phyloP scores from a whole-genome alignment of 1,140 invertebrate genomes.

The Vollenhovia emeryi region DNA sequence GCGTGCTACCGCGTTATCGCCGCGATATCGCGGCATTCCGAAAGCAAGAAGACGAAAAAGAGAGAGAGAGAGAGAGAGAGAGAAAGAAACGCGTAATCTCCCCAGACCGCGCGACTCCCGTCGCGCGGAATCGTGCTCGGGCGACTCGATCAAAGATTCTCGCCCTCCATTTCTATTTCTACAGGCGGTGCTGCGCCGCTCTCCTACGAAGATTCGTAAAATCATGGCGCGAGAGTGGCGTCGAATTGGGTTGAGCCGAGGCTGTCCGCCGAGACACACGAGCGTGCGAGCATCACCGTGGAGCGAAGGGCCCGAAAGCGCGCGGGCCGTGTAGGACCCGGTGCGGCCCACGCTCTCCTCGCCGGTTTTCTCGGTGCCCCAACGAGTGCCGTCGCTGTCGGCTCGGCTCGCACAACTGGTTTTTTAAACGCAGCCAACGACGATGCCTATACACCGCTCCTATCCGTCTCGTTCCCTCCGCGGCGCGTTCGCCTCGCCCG shows the following conservation, averaged over 20 bases:
- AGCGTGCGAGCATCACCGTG: conserved; percentile 32
- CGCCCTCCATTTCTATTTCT: neutral
- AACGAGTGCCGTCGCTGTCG: conserved; percentile 76
- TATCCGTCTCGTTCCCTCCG: conserved; percentile 44
- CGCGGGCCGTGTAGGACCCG: conserved; percentile 74
- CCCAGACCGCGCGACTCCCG: neutral
- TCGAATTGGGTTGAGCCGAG: conserved; percentile 1
- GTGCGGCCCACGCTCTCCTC: conserved; percentile 83
- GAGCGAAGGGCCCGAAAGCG: conserved; percentile 65
- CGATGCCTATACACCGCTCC: conserved; percentile 83
- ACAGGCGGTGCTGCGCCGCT: neutral
- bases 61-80: neutral
- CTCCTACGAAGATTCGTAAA: conserved; percentile 14
- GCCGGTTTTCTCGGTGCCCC: conserved; percentile 69
- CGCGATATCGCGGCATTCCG: neutral
- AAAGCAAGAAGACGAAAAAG: too few relatives aligned
- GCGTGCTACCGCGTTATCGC: neutral
- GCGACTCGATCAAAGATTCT: neutral
- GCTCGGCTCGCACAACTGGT: conserved; percentile 84
- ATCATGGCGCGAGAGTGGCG: conserved; percentile 9
- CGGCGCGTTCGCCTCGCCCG: conserved; percentile 24
- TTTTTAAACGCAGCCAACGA: conserved; percentile 85
- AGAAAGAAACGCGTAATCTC: neutral
- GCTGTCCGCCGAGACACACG: neutral
- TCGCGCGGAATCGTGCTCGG: neutral